A percentile compares a stretch with the other conserved stretches of the same genome.
Conservation (phyloP, 2,113 vertebrate genomes). For the Aegithalos caudatus region DNA sequence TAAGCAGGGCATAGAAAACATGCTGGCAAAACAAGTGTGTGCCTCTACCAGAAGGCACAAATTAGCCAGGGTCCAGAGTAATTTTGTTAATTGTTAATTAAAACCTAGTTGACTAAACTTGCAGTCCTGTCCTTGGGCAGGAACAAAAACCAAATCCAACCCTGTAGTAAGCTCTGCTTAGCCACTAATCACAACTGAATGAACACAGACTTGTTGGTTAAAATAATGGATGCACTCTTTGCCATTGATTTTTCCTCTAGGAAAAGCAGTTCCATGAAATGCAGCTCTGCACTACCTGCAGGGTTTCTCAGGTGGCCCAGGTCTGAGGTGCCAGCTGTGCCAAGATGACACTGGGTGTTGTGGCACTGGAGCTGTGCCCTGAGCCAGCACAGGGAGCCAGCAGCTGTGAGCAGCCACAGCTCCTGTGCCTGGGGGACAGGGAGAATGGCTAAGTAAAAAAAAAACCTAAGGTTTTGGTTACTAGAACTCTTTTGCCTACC, state of each 20-base stretch:
- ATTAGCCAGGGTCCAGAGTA: neutral
- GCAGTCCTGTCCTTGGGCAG: neutral
- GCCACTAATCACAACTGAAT: neutral
- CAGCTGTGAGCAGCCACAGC: neutral
- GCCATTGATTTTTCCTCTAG: neutral
- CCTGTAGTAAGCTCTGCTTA: neutral
- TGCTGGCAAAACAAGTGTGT: neutral
- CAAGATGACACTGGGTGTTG: neutral
- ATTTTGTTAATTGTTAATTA: neutral
- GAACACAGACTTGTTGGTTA: neutral
- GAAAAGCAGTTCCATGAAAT: neutral
- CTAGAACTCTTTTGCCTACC: neutral
- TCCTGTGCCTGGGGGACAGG: neutral
- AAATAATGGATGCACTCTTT: neutral
- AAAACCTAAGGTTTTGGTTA: neutral
- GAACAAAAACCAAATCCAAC: neutral
- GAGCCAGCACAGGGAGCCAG: neutral
- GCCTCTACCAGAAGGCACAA: neutral
- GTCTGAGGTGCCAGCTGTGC: neutral
- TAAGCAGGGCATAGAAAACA: neutral
- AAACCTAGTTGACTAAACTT: neutral
- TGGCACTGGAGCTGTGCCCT: accelerated
- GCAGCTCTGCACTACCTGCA: neutral
- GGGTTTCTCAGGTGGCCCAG: neutral
- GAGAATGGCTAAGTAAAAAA: too few relatives aligned